Evolutionary conservation across 2,113 vertebrate genomes (phyloP), one percentile per base, ranked within the genome.

Genomic region (Rhipidura dahli): DNA sequence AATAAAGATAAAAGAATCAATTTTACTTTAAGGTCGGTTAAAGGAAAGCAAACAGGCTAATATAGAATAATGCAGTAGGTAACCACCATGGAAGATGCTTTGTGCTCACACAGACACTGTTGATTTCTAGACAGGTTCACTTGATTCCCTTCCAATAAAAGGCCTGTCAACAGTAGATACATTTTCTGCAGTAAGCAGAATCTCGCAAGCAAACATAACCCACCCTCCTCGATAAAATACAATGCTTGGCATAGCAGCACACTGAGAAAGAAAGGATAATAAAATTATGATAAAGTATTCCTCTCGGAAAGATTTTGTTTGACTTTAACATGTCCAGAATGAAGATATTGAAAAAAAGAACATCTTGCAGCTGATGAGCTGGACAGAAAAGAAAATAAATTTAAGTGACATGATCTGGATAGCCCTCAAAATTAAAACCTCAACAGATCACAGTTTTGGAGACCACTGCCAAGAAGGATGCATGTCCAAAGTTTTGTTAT

Each of bases 381-480:
- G 54, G 14, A 40, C 31, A 70, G 11, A 45, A 72, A 77, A 44
- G 24, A 65, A 61, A 33, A 49, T 35, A 49, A 60, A 57, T 11
- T 59, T 64, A 23, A 50, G 63, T 81, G 76, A 81, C 72, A 27
- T 15, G 68, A 92, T 89, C 68, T 94, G 68, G 64, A 77, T 73
- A 92, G 47, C 15, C 56, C 60, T 92, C 76, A 90, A 93, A 94
- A 92, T 83, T 70, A 47, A 92, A 92, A 86, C 19, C 75, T 90
- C 63, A 80, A 83, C 44, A 93, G 72, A 92, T 50, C 64, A 33
- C 31, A n/a, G 28, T 71, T 93, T 90, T 86, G 59, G 42, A 92
- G 90, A 92, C 64, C 64, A 51, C 82, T 96, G 95, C 90, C 93
- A 96, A 81, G 83, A 92, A 75, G 60, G 64, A 94, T 95, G 80